phyloP scores from a whole-genome alignment of 2,113 vertebrate genomes.

The Loxodonta africana region DNA sequence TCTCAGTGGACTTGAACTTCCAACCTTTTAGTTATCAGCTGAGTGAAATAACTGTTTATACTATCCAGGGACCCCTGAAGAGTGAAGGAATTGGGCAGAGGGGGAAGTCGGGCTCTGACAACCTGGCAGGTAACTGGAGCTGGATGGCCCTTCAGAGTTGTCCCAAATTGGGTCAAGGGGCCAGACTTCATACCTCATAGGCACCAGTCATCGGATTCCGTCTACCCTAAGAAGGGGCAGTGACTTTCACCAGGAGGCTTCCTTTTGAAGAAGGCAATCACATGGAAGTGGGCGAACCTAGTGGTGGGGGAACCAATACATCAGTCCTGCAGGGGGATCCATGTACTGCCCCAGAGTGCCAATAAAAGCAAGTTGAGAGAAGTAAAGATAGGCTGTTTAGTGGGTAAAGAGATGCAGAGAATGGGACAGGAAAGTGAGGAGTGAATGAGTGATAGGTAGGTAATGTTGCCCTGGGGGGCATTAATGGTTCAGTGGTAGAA shows the following conservation, averaged over 20 bases:
- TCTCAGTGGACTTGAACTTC: too few relatives aligned
- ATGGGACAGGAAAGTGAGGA: neutral
- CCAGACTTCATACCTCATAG: neutral
- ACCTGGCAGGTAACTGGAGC: neutral
- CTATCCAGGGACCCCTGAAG: neutral
- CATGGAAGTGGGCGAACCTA: accelerated
- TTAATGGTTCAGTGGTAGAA: too few relatives aligned
- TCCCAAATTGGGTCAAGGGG: accelerated
- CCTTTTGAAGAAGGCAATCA: neutral
- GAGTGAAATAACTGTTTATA: too few relatives aligned
- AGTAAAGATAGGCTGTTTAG: neutral
- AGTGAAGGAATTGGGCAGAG: neutral
- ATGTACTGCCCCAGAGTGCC: neutral
- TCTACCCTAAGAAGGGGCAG: neutral
- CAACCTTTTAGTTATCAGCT: too few relatives aligned
- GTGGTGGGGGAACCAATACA: neutral
- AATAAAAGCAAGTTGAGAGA: neutral
- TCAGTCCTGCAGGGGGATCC: neutral
- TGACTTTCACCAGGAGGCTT: neutral
- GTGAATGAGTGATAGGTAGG: too few relatives aligned
- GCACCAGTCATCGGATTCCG: neutral
- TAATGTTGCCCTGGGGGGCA: too few relatives aligned
- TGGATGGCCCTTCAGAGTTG: neutral
- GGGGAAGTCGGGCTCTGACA: neutral
- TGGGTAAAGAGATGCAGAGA: neutral